Evolutionary conservation across 2,113 vertebrate genomes (phyloP).

Genomic region (Theristicus caerulescens): DNA sequence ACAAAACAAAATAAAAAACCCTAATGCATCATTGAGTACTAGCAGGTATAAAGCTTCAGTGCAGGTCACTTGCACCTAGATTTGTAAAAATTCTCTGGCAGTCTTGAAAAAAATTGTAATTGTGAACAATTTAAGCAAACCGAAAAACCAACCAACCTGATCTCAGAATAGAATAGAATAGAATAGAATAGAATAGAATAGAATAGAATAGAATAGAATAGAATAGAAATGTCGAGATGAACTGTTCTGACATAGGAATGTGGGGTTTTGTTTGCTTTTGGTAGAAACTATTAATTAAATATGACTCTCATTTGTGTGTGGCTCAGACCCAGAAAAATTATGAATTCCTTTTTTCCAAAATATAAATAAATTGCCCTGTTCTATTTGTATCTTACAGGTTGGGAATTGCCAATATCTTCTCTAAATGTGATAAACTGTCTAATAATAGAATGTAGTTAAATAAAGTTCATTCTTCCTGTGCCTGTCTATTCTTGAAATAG

Average conservation of each 20-base stretch:
- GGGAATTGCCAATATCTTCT: neutral
- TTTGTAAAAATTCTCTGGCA: neutral
- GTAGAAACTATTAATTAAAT: neutral
- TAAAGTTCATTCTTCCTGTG: neutral
- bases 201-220: neutral
- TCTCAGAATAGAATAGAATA: neutral
- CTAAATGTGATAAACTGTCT: neutral
- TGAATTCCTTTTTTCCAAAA: neutral
- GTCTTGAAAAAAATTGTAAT: neutral
- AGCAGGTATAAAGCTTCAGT: neutral
- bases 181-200: neutral
- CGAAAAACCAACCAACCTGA: neutral
- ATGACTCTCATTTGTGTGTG: neutral
- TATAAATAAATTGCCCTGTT: neutral
- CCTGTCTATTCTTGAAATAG: neutral
- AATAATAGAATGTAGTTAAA: neutral
- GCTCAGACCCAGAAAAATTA: neutral
- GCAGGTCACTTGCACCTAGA: neutral
- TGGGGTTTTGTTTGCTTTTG: neutral
- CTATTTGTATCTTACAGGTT: neutral
- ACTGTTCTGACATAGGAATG: neutral
- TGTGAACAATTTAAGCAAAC: neutral
- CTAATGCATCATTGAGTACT: neutral
- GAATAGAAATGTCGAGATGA: neutral
- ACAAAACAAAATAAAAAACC: accelerated